Base-by-base conservation (phyloP, 2,113 vertebrate genomes). In the Corythornis vintsioides region DNA sequence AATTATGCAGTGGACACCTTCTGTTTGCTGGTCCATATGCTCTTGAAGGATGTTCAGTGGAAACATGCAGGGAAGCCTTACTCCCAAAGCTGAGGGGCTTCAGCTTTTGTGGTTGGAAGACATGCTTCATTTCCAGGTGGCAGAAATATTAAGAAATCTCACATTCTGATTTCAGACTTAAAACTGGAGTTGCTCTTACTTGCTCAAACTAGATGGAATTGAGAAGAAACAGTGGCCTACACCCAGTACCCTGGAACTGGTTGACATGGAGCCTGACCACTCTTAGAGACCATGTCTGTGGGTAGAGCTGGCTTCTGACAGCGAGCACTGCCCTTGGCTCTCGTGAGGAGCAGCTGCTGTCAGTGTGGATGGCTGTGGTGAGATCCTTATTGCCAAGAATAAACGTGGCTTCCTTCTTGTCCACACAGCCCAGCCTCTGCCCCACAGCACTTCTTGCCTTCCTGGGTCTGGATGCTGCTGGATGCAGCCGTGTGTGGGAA, bases 11-110 rank as follows among this genome's bases (percentile, higher is more conserved):
- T 33, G 56, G 84, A 56, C 24, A 22, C 55, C 83, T 69, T 11
- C 40, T 86, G 48, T 65, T 93, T 67, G 92, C 87, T 4, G 19
- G 67, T 65, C 92, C 69, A 3, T 92, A 63, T 94, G 94, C 61
- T 92, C 89, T 77, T 93, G 87, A 57, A 96, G 94, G 94, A 60
- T 73, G 75, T 42, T 83, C 85, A 74, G 50, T 69, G 61, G 69
- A 57, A 65, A 50, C 72, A 76, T 1, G 7, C 48, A 31, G 55
- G 17, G 77, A 67, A 57, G 48, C 69, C 76, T 89, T 64, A 72
- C 43, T 93, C n/a, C 47, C 1, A 0, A 18, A 38, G 64, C 53
- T 38, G 5, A 71, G 78, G 47, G 64, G n/a, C 10, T 70, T 81
- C 47, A 71, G 77, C 59, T 88, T 52, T 38, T 0, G 3, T 24